Conservation (phyloP, 2,888 invertebrate species). For the Diachrysia chrysitis region DNA sequence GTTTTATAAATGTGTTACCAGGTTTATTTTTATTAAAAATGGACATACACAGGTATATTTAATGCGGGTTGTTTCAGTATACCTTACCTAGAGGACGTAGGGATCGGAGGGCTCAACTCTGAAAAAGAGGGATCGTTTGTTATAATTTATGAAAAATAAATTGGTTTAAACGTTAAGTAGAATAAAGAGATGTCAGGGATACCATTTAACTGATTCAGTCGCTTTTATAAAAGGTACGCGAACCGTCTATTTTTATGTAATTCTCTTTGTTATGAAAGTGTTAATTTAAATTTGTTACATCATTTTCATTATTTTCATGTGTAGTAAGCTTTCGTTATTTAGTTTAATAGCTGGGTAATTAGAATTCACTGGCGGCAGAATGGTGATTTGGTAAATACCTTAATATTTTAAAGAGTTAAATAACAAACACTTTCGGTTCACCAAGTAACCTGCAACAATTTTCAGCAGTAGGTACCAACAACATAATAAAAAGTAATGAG, state of each 20-base stretch:
- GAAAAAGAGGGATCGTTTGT: constrained; percentile 48
- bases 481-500: neutral
- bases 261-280: constrained; percentile 25
- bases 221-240: constrained; percentile 34
- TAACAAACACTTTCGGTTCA: too few relatives aligned
- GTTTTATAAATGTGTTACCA: neutral
- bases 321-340: neutral
- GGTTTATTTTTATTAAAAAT: constrained; percentile 47
- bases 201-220: constrained; percentile 28
- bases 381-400: neutral
- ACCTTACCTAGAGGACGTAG: constrained; percentile 46
- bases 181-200: constrained; percentile 48
- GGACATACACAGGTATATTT: constrained; percentile 59
- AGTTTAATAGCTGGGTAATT: neutral
- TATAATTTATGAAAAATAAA: constrained; percentile 54
- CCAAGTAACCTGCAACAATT: too few relatives aligned
- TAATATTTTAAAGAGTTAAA: neutral
- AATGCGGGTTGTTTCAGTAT: constrained; percentile 57
- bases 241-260: constrained; percentile 32
- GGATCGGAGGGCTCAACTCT: constrained; percentile 41
- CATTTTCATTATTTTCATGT: constrained; percentile 19
- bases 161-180: constrained; percentile 54
- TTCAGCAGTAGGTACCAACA: neutral
- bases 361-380: neutral
- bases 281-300: neutral